Conservation (phyloP, 2,113 vertebrate species). For the Carassius carassius region DNA sequence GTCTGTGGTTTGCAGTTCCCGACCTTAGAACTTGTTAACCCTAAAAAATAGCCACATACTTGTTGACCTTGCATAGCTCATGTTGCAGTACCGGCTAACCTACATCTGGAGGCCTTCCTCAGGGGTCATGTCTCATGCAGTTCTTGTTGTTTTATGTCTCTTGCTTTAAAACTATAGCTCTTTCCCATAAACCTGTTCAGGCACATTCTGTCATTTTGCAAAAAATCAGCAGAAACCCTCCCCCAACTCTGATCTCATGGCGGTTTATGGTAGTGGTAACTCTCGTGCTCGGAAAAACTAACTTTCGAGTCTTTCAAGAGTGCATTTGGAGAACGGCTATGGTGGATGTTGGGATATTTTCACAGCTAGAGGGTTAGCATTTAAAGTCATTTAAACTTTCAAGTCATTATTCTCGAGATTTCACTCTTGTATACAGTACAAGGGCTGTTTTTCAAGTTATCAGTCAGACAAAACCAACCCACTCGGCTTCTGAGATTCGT, state of each 20-base stretch:
- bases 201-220: neutral
- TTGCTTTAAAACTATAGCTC: neutral
- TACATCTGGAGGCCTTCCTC: constrained; percentile 5
- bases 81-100: neutral
- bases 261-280: neutral
- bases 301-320: neutral
- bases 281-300: neutral
- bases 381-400: neutral
- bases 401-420: neutral
- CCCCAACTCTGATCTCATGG: neutral
- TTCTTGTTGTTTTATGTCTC: neutral
- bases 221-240: neutral
- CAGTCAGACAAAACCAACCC: neutral
- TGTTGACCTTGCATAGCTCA: neutral
- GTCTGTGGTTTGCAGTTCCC: neutral
- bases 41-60: neutral
- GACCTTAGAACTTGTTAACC: neutral
- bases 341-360: neutral
- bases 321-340: neutral
- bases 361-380: neutral
- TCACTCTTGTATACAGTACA: neutral
- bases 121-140: neutral
- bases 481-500: neutral
- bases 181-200: constrained; percentile 10
- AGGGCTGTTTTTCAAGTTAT: neutral